A percentile compares a stretch with the other conserved stretches of the same genome.
These are phyloP conservation scores for Volucella inanis DNA, from an alignment of 2,888 invertebrate genomes.

Conservation along the genomic window DNA sequence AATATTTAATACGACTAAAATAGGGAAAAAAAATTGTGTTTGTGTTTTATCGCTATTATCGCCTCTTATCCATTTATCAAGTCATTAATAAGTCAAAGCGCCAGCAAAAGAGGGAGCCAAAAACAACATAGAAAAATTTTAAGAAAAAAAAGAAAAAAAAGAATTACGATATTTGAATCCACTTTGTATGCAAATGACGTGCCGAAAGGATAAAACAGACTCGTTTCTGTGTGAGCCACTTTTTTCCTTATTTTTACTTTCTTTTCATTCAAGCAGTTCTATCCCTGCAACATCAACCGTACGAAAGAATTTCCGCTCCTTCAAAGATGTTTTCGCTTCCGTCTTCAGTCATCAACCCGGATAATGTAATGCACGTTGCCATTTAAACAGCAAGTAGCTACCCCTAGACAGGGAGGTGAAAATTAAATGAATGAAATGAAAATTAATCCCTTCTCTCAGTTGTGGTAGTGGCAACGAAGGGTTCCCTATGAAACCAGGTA, in stretches of 20 bases:
- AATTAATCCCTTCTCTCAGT: constrained; percentile 52
- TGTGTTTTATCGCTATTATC: constrained; percentile 60
- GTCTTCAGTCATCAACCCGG: constrained; percentile 58
- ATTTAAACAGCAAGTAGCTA: constrained; percentile 63
- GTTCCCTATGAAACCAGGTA: constrained; percentile 40
- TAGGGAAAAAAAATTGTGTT: constrained; percentile 13
- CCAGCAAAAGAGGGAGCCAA: constrained; percentile 14
- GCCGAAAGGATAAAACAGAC: constrained; percentile 72
- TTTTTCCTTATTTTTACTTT: constrained; percentile 38
- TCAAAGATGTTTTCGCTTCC: constrained; percentile 68
- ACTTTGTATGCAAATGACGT: constrained; percentile 75
- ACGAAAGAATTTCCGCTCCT: constrained; percentile 63
- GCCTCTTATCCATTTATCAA: constrained; percentile 67
- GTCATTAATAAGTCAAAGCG: constrained; percentile 70
- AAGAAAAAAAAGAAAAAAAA: constrained; percentile 51
- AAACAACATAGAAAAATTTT: constrained; percentile 1
- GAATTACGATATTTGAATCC: constrained; percentile 73
- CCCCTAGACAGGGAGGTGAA: constrained; percentile 57
- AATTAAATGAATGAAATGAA: constrained; percentile 73
- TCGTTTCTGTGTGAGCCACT: constrained; percentile 40
- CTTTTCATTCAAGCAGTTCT: constrained; percentile 16
- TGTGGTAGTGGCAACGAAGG: constrained; percentile 24
- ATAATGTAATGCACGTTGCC: constrained; percentile 69
- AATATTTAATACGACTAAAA: background rate
- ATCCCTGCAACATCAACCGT: constrained; percentile 3